Evolutionary conservation across 2,888 invertebrate species (phyloP), one percentile per base, ranked within the genome.

Genomic region (Oscheius onirici): DNA sequence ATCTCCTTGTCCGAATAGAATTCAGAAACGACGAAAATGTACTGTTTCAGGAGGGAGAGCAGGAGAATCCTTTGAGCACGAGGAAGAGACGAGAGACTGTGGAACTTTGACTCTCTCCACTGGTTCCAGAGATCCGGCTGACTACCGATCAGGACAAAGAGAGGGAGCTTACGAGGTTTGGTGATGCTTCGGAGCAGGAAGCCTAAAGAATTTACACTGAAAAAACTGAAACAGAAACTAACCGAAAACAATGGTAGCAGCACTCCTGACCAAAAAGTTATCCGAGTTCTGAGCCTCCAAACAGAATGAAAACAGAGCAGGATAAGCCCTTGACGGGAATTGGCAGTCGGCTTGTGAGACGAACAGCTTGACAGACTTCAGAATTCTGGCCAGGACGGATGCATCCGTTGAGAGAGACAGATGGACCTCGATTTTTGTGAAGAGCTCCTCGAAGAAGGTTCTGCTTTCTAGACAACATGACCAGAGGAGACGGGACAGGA

Each of bases 211-310:
- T n/a, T n/a, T n/a, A n/a, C n/a, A n/a, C n/a, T n/a, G n/a, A 49
- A 49, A 17, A 5, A 52, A 49, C 1, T 34, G 22, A 57, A 49
- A 8, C 3, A 17, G 44, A 43, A 46, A 26, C 34, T 40, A 17
- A 70, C 70, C 70, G 28, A 63, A 70, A n/a, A 70, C 52, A 52
- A 70, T 70, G 24, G 40, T 70, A 8, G 70, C 70, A 15, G 70
- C 66, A 43, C 70, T 70, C 26, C 63, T 44, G 10, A 41, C 63
- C n/a, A 70, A 34, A 24, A 63, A 70, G 49, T 63, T 51, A 3
- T 28, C n/a, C 8, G 40, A 44, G 11, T 52, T 52, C 44, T 70
- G 70, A 17, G 34, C 55, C 11, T 60, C 61, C 17, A 70, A n/a
- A 26, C 70, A 70, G 22, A 70, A 70, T 1, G 44, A 63, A 28